A percentile compares a stretch with the other conserved stretches of the same genome.
phyloP scores from a whole-genome alignment of 1,140 invertebrate species.

The Sycophila sp. region DNA sequence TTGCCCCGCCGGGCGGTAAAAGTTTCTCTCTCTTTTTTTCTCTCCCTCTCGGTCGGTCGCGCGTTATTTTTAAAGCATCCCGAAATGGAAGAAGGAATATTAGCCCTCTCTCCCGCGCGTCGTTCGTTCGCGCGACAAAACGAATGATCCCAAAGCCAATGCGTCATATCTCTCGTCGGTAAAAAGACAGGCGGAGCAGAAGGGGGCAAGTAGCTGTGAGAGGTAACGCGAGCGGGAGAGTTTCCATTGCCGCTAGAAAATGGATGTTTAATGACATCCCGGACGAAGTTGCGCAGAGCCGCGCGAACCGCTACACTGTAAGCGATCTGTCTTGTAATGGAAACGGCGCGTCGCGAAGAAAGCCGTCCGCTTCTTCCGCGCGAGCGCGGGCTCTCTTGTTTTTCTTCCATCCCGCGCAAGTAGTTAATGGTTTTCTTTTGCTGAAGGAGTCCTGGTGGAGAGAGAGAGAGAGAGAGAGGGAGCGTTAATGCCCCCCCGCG shows the following conservation, averaged over 20 bases:
- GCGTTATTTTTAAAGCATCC: background rate
- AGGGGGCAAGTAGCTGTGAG: background rate
- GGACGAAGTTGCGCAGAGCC: constrained; percentile 20
- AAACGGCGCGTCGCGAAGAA: constrained; percentile 45
- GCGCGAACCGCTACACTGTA: too few relatives aligned
- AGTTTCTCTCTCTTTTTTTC: background rate
- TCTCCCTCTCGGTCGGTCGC: too few relatives aligned
- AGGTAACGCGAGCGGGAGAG: background rate
- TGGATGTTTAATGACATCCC: constrained; percentile 55
- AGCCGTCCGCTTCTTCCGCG: constrained; percentile 39
- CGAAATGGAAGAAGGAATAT: background rate
- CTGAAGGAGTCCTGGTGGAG: constrained; percentile 30
- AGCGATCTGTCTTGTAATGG: constrained; percentile 61
- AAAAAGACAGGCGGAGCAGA: background rate
- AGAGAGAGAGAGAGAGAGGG: background rate
- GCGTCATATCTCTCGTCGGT: background rate
- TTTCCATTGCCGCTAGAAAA: constrained; percentile 42
- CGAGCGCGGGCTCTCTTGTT: too few relatives aligned
- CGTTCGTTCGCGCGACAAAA: background rate
- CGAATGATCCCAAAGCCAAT: background rate
- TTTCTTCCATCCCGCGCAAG: constrained; percentile 59
- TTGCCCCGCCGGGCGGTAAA: background rate
- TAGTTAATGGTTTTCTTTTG: constrained; percentile 65
- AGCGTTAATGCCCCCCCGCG: too few relatives aligned
- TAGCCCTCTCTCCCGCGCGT: background rate